Conservation (phyloP, 2,888 invertebrate species). For the Vesta saturnalis region DNA sequence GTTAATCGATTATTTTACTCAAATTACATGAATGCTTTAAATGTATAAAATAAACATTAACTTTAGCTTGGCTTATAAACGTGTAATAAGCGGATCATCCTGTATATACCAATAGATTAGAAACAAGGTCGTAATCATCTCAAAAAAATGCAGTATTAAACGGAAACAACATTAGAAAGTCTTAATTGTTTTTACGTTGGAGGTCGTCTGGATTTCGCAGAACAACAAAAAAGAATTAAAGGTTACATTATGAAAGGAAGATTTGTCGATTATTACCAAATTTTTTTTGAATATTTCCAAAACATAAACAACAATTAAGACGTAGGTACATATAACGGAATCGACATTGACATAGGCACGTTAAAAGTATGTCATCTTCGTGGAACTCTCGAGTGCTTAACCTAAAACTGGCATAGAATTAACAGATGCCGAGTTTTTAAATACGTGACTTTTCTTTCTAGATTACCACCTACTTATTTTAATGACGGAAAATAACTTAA, state of each 20-base stretch:
- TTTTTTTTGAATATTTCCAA: background rate
- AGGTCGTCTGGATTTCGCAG: background rate
- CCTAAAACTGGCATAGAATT: conserved; percentile 21
- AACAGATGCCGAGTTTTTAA: conserved; percentile 24
- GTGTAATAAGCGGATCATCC: no score
- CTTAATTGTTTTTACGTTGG: background rate
- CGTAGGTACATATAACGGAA: conserved; percentile 27
- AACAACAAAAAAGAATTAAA: background rate
- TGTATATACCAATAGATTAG: no score
- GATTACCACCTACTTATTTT: conserved; percentile 2
- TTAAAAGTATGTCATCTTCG: conserved; percentile 41
- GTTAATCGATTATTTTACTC: no score
- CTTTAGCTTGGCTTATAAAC: no score
- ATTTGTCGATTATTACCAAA: background rate
- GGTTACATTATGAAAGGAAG: background rate
- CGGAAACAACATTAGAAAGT: conserved; percentile 5
- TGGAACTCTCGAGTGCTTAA: conserved; percentile 25
- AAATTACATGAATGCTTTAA: no score
- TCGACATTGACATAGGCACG: conserved; percentile 23
- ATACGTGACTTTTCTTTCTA: conserved; percentile 23
- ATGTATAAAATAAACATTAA: no score
- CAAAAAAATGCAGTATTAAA: background rate
- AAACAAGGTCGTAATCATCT: background rate
- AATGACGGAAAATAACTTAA: conserved; percentile 1
- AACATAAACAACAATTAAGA: conserved; percentile 14